Conservation (phyloP, 1,140 invertebrate species). For the Phymastichus coffea region DNA sequence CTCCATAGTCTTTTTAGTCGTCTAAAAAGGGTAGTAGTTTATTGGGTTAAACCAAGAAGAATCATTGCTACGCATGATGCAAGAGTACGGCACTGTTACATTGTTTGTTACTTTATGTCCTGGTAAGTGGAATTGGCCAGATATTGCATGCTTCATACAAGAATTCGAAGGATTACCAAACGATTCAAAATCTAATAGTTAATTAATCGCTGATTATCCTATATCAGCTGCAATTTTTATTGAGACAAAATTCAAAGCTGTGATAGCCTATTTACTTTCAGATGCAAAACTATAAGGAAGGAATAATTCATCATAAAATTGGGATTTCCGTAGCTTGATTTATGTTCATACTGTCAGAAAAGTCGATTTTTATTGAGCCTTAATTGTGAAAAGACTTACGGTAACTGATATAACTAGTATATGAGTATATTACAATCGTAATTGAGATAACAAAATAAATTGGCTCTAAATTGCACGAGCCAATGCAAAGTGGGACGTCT, state of each 20-base stretch:
- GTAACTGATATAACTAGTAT: too few relatives aligned
- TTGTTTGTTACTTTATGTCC: conserved; percentile 47
- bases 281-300: conserved; percentile 30
- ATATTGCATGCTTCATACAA: conserved; percentile 28
- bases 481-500: too few relatives aligned
- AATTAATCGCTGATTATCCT: conserved; percentile 34
- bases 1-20: conserved; percentile 24
- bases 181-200: conserved; percentile 24
- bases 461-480: too few relatives aligned
- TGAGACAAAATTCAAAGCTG: conserved; percentile 32
- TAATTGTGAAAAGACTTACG: too few relatives aligned
- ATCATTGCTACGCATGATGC: neutral
- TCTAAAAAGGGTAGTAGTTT: conserved; percentile 31
- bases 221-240: conserved; percentile 34
- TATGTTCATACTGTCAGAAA: too few relatives aligned
- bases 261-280: conserved; percentile 33
- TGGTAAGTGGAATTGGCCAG: conserved; percentile 41
- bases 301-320: too few relatives aligned
- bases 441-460: too few relatives aligned
- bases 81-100: conserved; percentile 33
- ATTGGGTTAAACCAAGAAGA: conserved; percentile 26
- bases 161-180: conserved; percentile 23
- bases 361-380: too few relatives aligned
- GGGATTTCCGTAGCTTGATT: too few relatives aligned
- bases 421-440: too few relatives aligned